Percentiles rank a stretch among this genome's conserved stretches.
Conservation (phyloP, 2,113 vertebrate species). For the Heliornis fulica region DNA sequence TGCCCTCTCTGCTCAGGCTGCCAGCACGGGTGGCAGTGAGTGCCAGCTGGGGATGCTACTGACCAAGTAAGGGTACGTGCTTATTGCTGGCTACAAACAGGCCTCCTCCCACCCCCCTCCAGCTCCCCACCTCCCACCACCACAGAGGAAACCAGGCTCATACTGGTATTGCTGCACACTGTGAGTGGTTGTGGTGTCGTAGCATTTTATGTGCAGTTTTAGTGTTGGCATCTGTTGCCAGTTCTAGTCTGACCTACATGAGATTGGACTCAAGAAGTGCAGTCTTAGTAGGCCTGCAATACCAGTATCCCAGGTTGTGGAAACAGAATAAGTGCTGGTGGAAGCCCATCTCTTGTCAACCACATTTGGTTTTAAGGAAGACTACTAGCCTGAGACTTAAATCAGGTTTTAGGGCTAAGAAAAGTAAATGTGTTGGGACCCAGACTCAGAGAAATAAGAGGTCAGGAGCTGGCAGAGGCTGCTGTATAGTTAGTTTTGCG, state of each 20-base stretch:
- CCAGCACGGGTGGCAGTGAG: accelerated
- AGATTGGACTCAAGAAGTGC: neutral
- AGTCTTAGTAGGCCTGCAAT: neutral
- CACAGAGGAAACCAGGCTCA: neutral
- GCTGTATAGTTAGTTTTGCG: neutral
- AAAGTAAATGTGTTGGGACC: neutral
- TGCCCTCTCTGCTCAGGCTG: neutral
- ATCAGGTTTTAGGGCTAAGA: neutral
- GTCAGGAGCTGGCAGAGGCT: neutral
- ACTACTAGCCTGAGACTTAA: neutral
- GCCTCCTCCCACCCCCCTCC: accelerated
- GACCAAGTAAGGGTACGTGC: neutral
- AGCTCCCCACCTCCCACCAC: too few species aligned
- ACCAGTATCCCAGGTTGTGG: neutral
- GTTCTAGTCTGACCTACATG: neutral
- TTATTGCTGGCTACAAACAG: accelerated
- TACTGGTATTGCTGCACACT: neutral
- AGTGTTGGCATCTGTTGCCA: neutral
- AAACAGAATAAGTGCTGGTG: neutral
- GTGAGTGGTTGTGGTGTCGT: neutral
- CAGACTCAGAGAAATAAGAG: neutral
- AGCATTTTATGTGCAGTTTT: neutral
- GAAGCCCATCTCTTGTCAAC: neutral
- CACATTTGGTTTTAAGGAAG: neutral
- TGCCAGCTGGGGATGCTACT: neutral